Evolutionary conservation across 2,888 invertebrate species (phyloP), one percentile per base, ranked within the genome.

Genomic region (Hydraecia micacea): DNA sequence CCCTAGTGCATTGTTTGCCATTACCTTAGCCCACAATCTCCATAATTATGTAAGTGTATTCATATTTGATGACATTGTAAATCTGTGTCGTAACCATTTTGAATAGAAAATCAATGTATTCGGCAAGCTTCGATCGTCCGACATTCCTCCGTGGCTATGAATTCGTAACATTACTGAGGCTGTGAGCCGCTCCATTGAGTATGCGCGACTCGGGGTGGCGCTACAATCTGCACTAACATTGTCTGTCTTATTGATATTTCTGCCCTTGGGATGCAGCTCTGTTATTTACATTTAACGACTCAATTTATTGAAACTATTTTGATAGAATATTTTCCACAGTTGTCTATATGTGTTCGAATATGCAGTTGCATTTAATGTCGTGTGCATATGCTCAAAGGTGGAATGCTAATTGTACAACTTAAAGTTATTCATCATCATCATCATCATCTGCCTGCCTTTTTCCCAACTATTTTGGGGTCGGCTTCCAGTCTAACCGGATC

Each of bases 161-260:
- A 87, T 87, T 77, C 63, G 66, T 62, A 74, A 81, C 75, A 76
- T 66, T 70, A 72, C 63, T 42, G 86, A 75, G 65, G 69, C 46
- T n/a, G 66, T 25, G 63, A 46, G 79, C 42, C 42, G 60, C 49
- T 68, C 62, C 49, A 81, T 58, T 65, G 81, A 77, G 72, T 77
- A 74, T 62, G 82, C 86, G 68, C 65, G 66, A 46, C 49, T 42
- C 25, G 32, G 49, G 78, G 63, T 76, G 63, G 52, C 49, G 49
- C 60, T 69, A 77, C 76, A 81, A 75, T 87, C 85, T 75, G 82
- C 74, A 74, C 86, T 66, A 36, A 76, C 73, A 68, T 74, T 65
- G 68, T 67, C 68, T 55, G 63, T 71, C 81, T 80, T 72, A 80
- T 85, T 80, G 71, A 80, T 80, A 85, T 76, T 66, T 9, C 52